Conservation (phyloP, 2,113 vertebrate genomes). For the Conger conger region DNA sequence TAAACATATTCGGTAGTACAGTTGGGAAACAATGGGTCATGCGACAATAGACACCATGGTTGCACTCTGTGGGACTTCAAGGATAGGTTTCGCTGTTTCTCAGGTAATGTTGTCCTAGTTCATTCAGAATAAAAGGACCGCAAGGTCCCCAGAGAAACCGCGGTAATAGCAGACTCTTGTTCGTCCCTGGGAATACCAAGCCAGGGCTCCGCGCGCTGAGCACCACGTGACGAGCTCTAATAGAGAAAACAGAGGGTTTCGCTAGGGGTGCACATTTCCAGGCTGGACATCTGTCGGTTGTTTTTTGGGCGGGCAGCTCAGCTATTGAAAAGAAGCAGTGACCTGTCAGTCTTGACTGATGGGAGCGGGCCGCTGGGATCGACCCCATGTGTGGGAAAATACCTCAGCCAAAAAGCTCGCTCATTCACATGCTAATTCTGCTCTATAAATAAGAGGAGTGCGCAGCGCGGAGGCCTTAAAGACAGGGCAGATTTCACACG, state of each 20-base stretch:
- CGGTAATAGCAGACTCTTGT: slow-evolving; percentile 66
- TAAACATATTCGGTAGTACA: slow-evolving; percentile 11
- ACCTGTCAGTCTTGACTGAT: slow-evolving; percentile 88
- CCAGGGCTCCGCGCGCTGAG: slow-evolving; percentile 26
- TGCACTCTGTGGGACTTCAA: slow-evolving; percentile 32
- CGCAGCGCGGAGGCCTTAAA: slow-evolving; percentile 62
- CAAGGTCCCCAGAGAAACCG: slow-evolving; percentile 65
- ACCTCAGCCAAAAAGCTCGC: slow-evolving; percentile 68
- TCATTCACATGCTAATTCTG: slow-evolving; percentile 85
- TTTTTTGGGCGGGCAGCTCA: slow-evolving; percentile 55
- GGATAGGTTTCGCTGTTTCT: slow-evolving; percentile 41
- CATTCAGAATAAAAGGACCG: slow-evolving; percentile 44
- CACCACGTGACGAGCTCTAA: slow-evolving; percentile 36
- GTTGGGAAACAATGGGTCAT: slow-evolving; percentile 1
- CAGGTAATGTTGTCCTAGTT: slow-evolving; percentile 53
- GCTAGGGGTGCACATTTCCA: slow-evolving; percentile 62
- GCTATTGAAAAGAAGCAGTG: slow-evolving; percentile 81
- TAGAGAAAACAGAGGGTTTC: slow-evolving; percentile 53
- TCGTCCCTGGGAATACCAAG: slow-evolving; percentile 64
- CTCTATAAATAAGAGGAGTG: slow-evolving; percentile 77
- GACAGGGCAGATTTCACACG: slow-evolving; percentile 47
- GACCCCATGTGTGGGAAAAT: slow-evolving; percentile 84
- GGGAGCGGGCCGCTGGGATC: slow-evolving; percentile 69
- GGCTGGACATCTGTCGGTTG: slow-evolving; percentile 85
- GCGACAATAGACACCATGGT: slow-evolving; percentile 23